Base-by-base conservation (phyloP, 2,888 invertebrate species). In the Lymantria monacha region DNA sequence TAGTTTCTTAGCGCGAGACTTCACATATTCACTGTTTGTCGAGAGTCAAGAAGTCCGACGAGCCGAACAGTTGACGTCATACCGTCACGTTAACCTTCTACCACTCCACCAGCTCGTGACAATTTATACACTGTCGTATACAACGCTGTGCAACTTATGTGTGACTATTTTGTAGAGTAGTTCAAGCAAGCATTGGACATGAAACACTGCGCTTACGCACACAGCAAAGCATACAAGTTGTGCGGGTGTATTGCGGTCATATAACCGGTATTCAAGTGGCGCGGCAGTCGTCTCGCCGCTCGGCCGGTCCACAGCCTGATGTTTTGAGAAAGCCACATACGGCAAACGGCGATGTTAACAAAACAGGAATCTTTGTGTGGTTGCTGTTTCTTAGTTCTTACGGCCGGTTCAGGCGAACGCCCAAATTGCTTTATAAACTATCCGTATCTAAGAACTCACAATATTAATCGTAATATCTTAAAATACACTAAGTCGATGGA, bases 1-100 rank as follows among this genome's bases (percentile, higher is more conserved):
- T 83, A 81, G 82, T 83, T 84, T 84, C 83, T 83, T 78, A 85
- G 81, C 75, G 76, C 77, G 74, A 76, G 81, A 81, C 82, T 84
- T 77, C 77, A 80, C 79, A 74, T 79, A 78, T 63, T 59, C 74
- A 78, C 71, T 72, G 85, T 87, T 88, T 87, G 84, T 83, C 81
- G 85, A 85, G 86, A 84, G 85, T 81, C 83, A 81, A 87, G 87
- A 83, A 88, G 84, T 81, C 85, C 83, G 84, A 83, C 89, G 84
- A 85, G 86, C 87, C 89, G 83, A 90, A 83, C 81, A 69, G 89
- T 88, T 91, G 90, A 90, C 90, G 90, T 91, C 90, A 91, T 90
- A 72, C 77, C 76, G 75, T 77, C 81, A 82, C 83, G 87, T 85
- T 78, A 75, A 82, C 78, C 83, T 80, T 76, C 71, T 77, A 87